Conservation (phyloP, 2,113 vertebrate species). For the Cottus gobio region DNA sequence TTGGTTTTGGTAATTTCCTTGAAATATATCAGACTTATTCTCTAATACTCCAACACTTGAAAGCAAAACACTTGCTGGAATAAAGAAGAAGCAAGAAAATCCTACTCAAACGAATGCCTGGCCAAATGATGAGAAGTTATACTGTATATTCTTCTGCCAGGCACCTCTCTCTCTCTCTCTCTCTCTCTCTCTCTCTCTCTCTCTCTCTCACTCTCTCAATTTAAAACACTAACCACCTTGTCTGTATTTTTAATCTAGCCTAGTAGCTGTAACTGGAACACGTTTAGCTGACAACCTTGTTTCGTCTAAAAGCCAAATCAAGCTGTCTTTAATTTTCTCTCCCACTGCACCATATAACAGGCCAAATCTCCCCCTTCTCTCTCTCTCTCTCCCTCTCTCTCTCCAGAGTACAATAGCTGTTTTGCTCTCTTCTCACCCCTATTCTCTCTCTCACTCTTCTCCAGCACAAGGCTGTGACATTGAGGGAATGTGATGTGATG, state of each 20-base stretch:
- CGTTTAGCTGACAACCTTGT: conserved; percentile 59
- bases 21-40: not conserved
- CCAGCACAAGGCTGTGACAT: conserved; percentile 77
- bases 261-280: conserved; percentile 41
- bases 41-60: not conserved
- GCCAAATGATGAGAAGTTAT: conserved; percentile 1
- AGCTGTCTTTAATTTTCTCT: conserved; percentile 66
- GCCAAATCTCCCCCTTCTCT: conserved; percentile 35
- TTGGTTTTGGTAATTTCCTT: not conserved
- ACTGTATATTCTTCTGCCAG: not conserved
- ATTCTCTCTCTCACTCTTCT: conserved; percentile 60
- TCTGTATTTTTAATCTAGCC: conserved; percentile 56
- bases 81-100: not conserved
- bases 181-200: not conserved
- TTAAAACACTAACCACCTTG: conserved; percentile 44
- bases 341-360: conserved; percentile 39
- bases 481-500: conserved; percentile 83
- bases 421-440: conserved; percentile 50
- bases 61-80: not conserved
- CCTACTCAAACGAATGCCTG: too few species aligned
- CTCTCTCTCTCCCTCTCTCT: conserved; percentile 20
- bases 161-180: not conserved
- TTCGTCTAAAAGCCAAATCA: conserved; percentile 66
- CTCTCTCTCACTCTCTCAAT: not conserved
- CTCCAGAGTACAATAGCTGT: conserved; percentile 62